Percentiles rank a stretch among this genome's conserved stretches.
phyloP scores from a whole-genome alignment of 2,797 vertebrate genomes.

The Denticeps clupeoides region DNA sequence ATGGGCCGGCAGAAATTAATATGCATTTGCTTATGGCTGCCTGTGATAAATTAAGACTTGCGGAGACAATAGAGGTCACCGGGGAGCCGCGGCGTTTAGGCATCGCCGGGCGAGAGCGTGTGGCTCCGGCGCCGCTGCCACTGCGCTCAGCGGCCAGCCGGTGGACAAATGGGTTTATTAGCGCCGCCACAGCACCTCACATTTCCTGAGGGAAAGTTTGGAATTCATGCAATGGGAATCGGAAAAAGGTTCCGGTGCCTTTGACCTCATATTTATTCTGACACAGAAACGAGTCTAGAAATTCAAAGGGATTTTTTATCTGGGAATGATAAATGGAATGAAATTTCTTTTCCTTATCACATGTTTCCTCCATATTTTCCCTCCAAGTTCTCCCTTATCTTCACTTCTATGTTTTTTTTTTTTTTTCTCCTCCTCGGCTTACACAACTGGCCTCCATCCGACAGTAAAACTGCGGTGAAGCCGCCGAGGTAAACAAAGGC shows the following conservation, averaged over 20 bases:
- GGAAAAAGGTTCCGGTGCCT: no score
- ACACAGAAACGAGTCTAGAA: no score
- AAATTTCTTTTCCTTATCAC: no score
- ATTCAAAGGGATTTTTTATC: no score
- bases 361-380: no score
- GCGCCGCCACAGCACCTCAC: background rate
- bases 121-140: background rate
- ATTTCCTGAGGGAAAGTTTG: no score
- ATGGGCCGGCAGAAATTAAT: slow-evolving; percentile 51
- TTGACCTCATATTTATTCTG: no score
- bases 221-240: no score
- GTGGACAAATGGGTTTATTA: background rate
- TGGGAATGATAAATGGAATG: no score
- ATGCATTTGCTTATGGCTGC: slow-evolving; percentile 37
- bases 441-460: background rate
- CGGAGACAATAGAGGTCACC: slow-evolving; percentile 46
- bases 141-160: no score
- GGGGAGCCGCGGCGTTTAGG: slow-evolving; percentile 19
- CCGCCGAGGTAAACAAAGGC: background rate
- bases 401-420: background rate
- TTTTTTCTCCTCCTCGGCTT: no score
- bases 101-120: slow-evolving; percentile 16
- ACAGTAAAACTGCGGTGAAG: background rate
- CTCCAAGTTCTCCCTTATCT: no score
- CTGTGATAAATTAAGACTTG: slow-evolving; percentile 42